Percentiles rank a stretch among this genome's conserved stretches.
Evolutionary conservation across 2,797 vertebrate genomes (phyloP).

Genomic region (Falco peregrinus): DNA sequence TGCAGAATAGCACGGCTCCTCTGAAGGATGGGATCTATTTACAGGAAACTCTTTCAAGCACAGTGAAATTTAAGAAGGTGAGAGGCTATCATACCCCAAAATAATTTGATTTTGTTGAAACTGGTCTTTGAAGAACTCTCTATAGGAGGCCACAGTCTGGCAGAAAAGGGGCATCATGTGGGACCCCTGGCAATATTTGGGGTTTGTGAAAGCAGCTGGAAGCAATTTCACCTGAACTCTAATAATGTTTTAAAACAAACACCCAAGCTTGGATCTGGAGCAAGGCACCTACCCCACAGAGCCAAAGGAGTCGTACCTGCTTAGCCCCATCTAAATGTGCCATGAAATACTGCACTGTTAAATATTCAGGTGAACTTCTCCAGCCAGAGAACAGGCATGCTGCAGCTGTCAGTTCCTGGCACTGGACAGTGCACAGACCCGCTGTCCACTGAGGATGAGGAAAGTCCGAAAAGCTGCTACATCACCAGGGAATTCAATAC

Average conservation of each 20-base stretch:
- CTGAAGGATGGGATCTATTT: background rate
- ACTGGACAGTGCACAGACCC: background rate
- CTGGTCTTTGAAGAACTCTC: conserved; percentile 13
- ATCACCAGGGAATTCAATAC: background rate
- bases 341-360: background rate
- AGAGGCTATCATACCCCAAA: conserved; percentile 20
- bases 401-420: background rate
- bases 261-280: background rate
- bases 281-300: background rate
- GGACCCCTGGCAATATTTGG: background rate
- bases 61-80: conserved; percentile 20
- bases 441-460: accelerated
- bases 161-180: conserved; percentile 2
- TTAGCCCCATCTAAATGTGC: background rate
- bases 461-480: background rate
- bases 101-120: conserved; percentile 4
- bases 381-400: accelerated
- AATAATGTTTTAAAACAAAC: background rate
- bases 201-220: conserved; percentile 31
- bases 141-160: background rate
- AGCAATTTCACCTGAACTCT: conserved; percentile 7
- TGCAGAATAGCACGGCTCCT: background rate
- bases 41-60: background rate
- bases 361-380: background rate
- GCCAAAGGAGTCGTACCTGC: background rate